Evolutionary conservation across 2,113 vertebrate species (phyloP).

Genomic region (Chlamydotis undulata): DNA sequence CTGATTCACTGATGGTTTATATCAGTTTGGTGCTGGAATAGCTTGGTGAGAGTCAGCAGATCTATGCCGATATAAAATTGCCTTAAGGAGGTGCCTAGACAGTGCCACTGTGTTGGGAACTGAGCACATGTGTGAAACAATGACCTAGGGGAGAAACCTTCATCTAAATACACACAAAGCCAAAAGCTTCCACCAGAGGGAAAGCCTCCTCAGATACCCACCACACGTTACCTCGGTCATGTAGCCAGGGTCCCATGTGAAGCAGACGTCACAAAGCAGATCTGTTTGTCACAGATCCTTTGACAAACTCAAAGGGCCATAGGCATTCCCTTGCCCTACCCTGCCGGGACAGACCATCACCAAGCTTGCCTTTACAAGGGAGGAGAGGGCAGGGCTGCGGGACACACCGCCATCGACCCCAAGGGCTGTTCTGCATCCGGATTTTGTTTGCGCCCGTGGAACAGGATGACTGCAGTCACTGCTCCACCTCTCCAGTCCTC

Average conservation of each 20-base stretch:
- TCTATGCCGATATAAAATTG: rapidly evolving
- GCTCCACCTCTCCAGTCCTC: neutral
- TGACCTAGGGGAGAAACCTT: neutral
- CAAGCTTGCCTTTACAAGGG: neutral
- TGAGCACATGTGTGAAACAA: rapidly evolving
- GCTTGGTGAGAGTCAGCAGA: neutral
- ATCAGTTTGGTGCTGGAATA: neutral
- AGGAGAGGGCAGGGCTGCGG: neutral
- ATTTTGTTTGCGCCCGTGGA: neutral
- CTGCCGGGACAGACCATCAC: neutral
- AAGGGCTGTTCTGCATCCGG: neutral
- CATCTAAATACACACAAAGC: neutral
- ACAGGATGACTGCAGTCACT: neutral
- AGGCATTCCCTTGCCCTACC: neutral
- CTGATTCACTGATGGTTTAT: neutral
- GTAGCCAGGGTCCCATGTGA: neutral
- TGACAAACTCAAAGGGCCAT: neutral
- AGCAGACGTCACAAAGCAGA: neutral
- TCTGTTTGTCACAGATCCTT: neutral
- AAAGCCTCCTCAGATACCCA: neutral
- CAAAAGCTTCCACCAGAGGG: neutral
- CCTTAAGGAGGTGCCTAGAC: neutral
- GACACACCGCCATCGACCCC: neutral
- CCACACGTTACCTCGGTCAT: rapidly evolving
- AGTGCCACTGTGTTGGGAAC: neutral